Evolutionary conservation across 2,797 vertebrate species (phyloP).

Genomic region (Triplophysa yarkandensis): DNA sequence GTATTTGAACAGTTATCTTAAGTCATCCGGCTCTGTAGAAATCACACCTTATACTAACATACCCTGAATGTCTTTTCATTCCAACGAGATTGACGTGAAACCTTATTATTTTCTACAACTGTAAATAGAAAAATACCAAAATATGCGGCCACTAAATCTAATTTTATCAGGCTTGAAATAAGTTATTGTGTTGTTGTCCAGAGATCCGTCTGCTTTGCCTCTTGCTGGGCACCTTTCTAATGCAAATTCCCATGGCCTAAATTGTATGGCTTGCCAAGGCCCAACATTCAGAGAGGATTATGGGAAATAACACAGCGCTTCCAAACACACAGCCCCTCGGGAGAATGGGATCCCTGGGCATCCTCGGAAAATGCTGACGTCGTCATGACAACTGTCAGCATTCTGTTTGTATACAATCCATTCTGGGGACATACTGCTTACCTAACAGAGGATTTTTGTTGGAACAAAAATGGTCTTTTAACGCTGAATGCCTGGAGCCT

Average conservation of each 20-base stretch:
- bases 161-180: constrained; percentile 9
- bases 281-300: constrained; percentile 53
- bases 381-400: constrained; percentile 65
- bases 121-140: too few relatives aligned
- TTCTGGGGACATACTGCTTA: constrained; percentile 45
- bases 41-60: constrained; percentile 32
- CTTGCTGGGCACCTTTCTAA: constrained; percentile 46
- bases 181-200: constrained; percentile 15
- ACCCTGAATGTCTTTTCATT: neutral
- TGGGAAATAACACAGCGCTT: constrained; percentile 51
- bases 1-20: constrained; percentile 61
- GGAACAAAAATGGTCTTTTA: neutral
- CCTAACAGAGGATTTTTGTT: constrained; percentile 12
- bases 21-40: constrained; percentile 11
- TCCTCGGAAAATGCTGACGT: constrained; percentile 59
- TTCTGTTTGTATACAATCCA: constrained; percentile 58
- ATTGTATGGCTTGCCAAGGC: constrained; percentile 52
- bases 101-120: too few relatives aligned
- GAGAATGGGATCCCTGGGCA: constrained; percentile 57
- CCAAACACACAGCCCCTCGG: constrained; percentile 39
- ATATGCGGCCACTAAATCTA: too few relatives aligned
- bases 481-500: neutral
- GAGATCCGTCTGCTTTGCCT: constrained; percentile 19
- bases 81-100: neutral
- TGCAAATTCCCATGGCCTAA: constrained; percentile 52